A percentile compares a stretch with the other conserved stretches of the same genome.
Evolutionary conservation across 2,888 invertebrate species (phyloP).

Genomic region (Volucella bombylans): DNA sequence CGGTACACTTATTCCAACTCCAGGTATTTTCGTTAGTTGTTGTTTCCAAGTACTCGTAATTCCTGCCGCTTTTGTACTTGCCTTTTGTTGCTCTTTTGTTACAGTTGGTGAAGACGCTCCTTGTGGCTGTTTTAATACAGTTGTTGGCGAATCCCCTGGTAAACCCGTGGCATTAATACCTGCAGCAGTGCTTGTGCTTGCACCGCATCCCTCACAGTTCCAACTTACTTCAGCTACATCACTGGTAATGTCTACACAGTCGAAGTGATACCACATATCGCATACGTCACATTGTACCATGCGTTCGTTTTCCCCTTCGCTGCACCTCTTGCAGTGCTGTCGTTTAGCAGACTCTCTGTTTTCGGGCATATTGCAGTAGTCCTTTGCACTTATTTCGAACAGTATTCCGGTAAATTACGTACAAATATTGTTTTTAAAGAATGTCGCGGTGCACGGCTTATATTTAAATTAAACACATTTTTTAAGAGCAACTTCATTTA

Average conservation of each 20-base stretch:
- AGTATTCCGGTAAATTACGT: not conserved
- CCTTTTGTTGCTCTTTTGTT: not conserved
- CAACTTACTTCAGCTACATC: constrained; percentile 13
- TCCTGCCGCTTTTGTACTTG: constrained; percentile 7
- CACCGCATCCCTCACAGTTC: not conserved
- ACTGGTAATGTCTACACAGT: not conserved
- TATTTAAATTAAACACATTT: not conserved
- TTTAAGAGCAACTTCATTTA: too few relatives aligned
- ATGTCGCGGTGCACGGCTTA: not conserved
- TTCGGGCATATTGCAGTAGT: constrained; percentile 1
- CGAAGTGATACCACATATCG: too few relatives aligned
- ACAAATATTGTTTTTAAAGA: too few relatives aligned
- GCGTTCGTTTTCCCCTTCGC: too few relatives aligned
- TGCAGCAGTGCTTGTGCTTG: constrained; percentile 2
- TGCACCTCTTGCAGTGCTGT: too few relatives aligned
- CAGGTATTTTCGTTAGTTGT: constrained; percentile 21
- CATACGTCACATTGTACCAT: not conserved
- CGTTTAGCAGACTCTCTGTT: not conserved
- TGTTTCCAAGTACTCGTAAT: constrained; percentile 18
- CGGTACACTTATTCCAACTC: not conserved
- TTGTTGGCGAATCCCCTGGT: constrained; percentile 2
- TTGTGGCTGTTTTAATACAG: not conserved
- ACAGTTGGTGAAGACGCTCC: constrained; percentile 17
- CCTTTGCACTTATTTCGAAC: constrained; percentile 16
- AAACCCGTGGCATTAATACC: not conserved